Evolutionary conservation across 37 sponge, comb jelly and placozoan genomes (phyloP), one percentile per base, ranked within the genome.

Genomic region (Spongilla lacustris): DNA sequence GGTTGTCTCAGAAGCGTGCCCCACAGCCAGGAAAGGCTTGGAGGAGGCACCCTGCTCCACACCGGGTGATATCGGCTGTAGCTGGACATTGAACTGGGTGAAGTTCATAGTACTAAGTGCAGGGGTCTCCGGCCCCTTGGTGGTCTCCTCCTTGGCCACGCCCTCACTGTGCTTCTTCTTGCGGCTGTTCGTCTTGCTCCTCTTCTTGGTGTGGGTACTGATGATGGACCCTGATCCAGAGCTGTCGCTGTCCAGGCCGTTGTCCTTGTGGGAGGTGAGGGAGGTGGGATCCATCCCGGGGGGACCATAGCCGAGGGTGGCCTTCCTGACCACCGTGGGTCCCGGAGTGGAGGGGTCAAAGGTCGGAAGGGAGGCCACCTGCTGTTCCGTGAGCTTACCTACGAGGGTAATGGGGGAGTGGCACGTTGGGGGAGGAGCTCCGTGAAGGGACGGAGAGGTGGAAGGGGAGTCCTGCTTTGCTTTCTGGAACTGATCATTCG

Each of bases 141-240:
- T 23, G n/a, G 67, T 35, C 26, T 76, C 77, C 41, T 72, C 71
- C 50, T 83, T 36, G 32, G 0, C 2, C 69, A 70, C 24, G 50
- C 25, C 35, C 36, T 68, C 67, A 58, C 78, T 0, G 36, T 67
- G 34, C 81, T 50, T 68, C 38, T 76, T 76, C n/a, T 36, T 25
- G 76, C 25, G 29, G 3, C n/a, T n/a, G 17, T 12, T 76, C 23
- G 11, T 76, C 73, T 72, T 72, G 37, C 11, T 73, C 77, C 36
- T 82, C 77, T 77, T 88, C 58, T 25, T 80, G 26, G 74, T 50
- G 86, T 86, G 78, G 24, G 79, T 78, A 74, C 86, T 86, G 50
- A 86, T 35, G 29, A 91, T 66, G 19, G 92, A 87, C 0, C 95
- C 95, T 0, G 95, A 94, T 0, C 95, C 95, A 26, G 95, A 94